Evolutionary conservation across 2,888 invertebrate genomes (phyloP).

Genomic region (Cheilosia variabilis): DNA sequence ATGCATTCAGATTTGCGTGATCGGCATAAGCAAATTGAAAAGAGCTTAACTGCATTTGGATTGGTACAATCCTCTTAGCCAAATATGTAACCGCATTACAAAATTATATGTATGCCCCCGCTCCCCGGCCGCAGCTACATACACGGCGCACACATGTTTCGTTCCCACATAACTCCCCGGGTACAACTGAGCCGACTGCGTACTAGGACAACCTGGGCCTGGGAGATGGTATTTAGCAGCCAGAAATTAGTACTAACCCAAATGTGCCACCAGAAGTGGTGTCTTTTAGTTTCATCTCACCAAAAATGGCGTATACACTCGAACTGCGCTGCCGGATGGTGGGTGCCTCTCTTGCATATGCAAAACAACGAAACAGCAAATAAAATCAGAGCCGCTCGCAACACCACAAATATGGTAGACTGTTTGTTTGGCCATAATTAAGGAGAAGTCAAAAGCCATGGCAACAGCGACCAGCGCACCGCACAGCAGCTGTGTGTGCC

Average conservation of each 20-base stretch:
- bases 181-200: conserved; percentile 21
- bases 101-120: conserved; percentile 51
- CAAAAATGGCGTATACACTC: conserved; percentile 61
- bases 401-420: conserved; percentile 64
- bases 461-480: conserved; percentile 39
- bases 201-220: conserved; percentile 16
- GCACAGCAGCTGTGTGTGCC: conserved; percentile 42
- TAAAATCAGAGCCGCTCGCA: conserved; percentile 62
- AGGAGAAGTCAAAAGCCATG: conserved; percentile 74
- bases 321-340: conserved; percentile 41
- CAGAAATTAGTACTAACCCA: conserved; percentile 74
- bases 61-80: conserved; percentile 70
- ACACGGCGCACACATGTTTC: conserved; percentile 61
- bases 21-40: conserved; percentile 57
- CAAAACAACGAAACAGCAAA: conserved; percentile 29
- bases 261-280: conserved; percentile 69
- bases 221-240: conserved; percentile 71
- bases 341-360: conserved; percentile 55
- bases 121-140: conserved; percentile 28
- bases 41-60: conserved; percentile 42
- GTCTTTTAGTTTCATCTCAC: conserved; percentile 65
- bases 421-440: conserved; percentile 70
- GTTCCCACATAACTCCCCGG: conserved; percentile 66
- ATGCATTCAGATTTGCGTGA: conserved; percentile 56
- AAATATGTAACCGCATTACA: conserved; percentile 66